Evolutionary conservation across 2,888 invertebrate species (phyloP).

Genomic region (Hofmannophila pseudospretella): DNA sequence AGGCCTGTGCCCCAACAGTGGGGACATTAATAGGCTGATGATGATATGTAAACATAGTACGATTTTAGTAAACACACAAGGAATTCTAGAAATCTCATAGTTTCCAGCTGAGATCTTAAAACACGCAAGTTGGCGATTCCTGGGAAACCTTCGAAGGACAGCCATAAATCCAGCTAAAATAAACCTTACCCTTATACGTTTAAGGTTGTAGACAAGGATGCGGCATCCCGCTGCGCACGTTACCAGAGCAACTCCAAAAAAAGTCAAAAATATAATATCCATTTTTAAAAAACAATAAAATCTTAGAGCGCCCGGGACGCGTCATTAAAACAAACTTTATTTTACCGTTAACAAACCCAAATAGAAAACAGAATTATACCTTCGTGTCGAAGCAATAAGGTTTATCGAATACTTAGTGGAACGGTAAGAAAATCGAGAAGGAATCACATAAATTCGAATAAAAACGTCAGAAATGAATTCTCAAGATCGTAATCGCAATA

Average conservation of each 20-base stretch:
- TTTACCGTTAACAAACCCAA: slow-evolving; percentile 16
- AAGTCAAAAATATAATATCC: slow-evolving; percentile 72
- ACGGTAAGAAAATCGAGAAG: slow-evolving; percentile 24
- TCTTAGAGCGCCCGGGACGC: slow-evolving; percentile 70
- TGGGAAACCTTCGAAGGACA: slow-evolving; percentile 51
- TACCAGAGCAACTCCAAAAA: slow-evolving; percentile 64
- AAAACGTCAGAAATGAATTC: slow-evolving; percentile 75
- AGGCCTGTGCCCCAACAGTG: too few relatives aligned
- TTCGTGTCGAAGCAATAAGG: slow-evolving; percentile 21
- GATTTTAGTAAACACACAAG: too few relatives aligned
- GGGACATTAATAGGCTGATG: too few relatives aligned
- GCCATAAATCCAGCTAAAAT: slow-evolving; percentile 23
- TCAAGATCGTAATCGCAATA: slow-evolving; percentile 75
- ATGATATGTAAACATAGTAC: too few relatives aligned
- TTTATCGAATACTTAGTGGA: background rate
- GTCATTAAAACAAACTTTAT: slow-evolving; percentile 40
- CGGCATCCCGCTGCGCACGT: slow-evolving; percentile 68
- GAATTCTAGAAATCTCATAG: slow-evolving; percentile 53
- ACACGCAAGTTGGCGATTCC: slow-evolving; percentile 60
- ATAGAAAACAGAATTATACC: slow-evolving; percentile 31
- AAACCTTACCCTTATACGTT: slow-evolving; percentile 24
- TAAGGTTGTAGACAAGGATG: slow-evolving; percentile 28
- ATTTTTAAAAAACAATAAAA: slow-evolving; percentile 72
- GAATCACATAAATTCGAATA: slow-evolving; percentile 73
- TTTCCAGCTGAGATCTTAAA: slow-evolving; percentile 49